Evolutionary conservation across 1,140 invertebrate species (phyloP).

Genomic region (Ridgeia piscesae): DNA sequence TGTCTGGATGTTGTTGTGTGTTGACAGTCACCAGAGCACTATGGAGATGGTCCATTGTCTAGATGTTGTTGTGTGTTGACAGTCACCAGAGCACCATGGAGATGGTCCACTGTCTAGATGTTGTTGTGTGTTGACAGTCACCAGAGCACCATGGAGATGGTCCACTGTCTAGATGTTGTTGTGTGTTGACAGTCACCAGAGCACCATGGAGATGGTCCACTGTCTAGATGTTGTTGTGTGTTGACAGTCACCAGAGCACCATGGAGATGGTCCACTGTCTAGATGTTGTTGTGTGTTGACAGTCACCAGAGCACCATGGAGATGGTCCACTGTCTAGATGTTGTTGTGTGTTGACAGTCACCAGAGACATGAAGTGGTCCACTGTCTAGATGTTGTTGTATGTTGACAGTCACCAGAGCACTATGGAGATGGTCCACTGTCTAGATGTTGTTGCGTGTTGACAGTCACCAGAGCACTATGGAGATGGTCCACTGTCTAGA

Average conservation of each 20-base stretch:
- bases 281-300: too few relatives aligned
- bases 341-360: too few relatives aligned
- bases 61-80: constrained; percentile 21
- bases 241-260: background rate
- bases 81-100: constrained; percentile 50
- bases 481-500: too few relatives aligned
- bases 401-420: too few relatives aligned
- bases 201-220: background rate
- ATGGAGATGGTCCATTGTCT: background rate
- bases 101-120: constrained; percentile 60
- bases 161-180: background rate
- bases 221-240: background rate
- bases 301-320: too few relatives aligned
- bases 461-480: too few relatives aligned
- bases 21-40: background rate
- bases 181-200: background rate
- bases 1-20: background rate
- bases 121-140: constrained; percentile 42
- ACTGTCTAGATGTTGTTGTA: too few relatives aligned
- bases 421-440: too few relatives aligned
- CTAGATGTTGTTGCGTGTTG: too few relatives aligned
- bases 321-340: too few relatives aligned
- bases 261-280: too few relatives aligned
- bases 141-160: background rate
- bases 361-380: too few relatives aligned